phyloP scores from a whole-genome alignment of 1,140 invertebrate species.

The Acromyrmex echinatior region DNA sequence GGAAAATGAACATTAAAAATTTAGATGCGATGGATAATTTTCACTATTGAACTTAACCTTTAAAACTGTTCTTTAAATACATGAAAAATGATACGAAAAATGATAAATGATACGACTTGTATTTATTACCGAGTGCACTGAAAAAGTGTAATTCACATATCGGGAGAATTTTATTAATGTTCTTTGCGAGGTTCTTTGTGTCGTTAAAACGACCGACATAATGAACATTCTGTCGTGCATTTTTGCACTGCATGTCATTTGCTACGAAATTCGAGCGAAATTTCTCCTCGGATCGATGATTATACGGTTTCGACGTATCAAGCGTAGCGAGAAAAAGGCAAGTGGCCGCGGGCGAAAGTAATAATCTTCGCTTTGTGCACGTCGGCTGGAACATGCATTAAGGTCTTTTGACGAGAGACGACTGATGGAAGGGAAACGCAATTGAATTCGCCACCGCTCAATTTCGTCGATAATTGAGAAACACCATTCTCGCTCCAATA shows the following conservation, averaged over 20 bases:
- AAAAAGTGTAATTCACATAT: constrained; percentile 15
- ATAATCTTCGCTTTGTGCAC: constrained; percentile 53
- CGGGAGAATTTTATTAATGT: constrained; percentile 35
- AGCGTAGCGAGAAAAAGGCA: constrained; percentile 39
- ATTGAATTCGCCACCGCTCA: constrained; percentile 50
- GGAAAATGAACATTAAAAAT: not conserved
- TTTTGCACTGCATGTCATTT: constrained; percentile 37
- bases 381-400: constrained; percentile 38
- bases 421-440: constrained; percentile 36
- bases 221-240: constrained; percentile 22
- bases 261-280: constrained; percentile 3
- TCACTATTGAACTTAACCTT: not conserved
- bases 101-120: not conserved
- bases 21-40: not conserved
- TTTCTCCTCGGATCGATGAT: constrained; percentile 56
- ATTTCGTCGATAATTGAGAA: constrained; percentile 52
- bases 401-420: constrained; percentile 24
- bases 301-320: constrained; percentile 55
- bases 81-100: not conserved
- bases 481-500: constrained; percentile 19
- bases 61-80: not conserved
- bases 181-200: constrained; percentile 47
- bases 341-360: constrained; percentile 44
- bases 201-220: constrained; percentile 13
- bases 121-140: not conserved